phyloP scores from a whole-genome alignment of 1,140 invertebrate genomes.

The Zaprionus taronus region DNA sequence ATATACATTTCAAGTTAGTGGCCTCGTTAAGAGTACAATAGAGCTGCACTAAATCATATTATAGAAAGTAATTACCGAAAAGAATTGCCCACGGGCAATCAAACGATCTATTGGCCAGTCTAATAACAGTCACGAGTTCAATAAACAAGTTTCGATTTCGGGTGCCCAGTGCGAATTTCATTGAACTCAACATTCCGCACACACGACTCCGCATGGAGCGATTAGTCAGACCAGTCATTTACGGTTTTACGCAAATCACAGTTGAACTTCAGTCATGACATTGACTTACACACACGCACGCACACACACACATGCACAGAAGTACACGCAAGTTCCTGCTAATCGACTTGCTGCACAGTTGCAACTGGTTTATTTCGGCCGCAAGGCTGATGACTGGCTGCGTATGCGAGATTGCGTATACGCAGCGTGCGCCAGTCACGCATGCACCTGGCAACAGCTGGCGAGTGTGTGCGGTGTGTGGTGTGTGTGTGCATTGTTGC shows the following conservation, averaged over 20 bases:
- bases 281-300: constrained; percentile 38
- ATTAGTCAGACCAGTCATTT: constrained; percentile 33
- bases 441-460: constrained; percentile 46
- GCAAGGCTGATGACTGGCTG: constrained; percentile 40
- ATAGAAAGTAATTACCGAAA: constrained; percentile 1
- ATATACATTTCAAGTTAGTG: no score
- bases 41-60: background rate
- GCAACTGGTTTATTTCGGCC: constrained; percentile 60
- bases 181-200: constrained; percentile 39
- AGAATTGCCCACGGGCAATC: background rate
- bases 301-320: constrained; percentile 12
- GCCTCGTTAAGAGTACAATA: background rate
- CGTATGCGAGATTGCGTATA: constrained; percentile 59
- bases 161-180: constrained; percentile 18
- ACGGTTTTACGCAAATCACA: constrained; percentile 22
- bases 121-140: constrained; percentile 6
- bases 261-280: constrained; percentile 46
- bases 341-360: constrained; percentile 38
- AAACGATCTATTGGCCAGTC: background rate
- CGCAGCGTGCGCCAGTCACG: constrained; percentile 55
- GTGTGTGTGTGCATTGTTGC: constrained; percentile 4
- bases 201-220: background rate
- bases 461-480: background rate
- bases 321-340: constrained; percentile 44
- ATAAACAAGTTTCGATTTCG: background rate